Evolutionary conservation across 1,140 invertebrate genomes (phyloP), one percentile per base, ranked within the genome.

Genomic region (Rhyacophila brunnea): DNA sequence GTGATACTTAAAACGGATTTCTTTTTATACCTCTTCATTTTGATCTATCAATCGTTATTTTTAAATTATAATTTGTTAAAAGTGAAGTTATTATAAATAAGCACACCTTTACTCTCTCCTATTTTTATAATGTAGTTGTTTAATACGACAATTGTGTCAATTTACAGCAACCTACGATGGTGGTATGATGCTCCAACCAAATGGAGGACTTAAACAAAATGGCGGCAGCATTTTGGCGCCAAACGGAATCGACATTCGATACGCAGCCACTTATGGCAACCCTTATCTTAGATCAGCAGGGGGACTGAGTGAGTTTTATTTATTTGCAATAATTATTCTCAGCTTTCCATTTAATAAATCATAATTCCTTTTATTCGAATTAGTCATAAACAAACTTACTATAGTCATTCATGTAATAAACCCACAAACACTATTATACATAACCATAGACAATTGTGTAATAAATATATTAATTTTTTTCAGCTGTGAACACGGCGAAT

Each of bases 231-330:
- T 64, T 28, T 50, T 64, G 17, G 34, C 53, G 7, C 57, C 58
- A 28, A 58, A 53, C 17, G 87, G 79, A 43, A 89, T 92, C 47
- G 92, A 95, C 69, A 90, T 92, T 7, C 80, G 90, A 55, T 95
- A 91, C 69, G 91, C 89, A 15, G 92, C 92, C 17, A 88, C 89
- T 4, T 95, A 94, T 69, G 92, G 91, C 46, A 93, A 93, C 77
- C 91, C 91, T 0, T 93, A 93, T 72, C 78, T 94, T 57, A 81
- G 91, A 70, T 84, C 79, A 42, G 75, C 80, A 54, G 78, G 68
- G 49, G 75, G 68, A 19, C 42, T 83, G 64, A 77, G 75, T 75
- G 63, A 57, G 54, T 57, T 46, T 61, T 59, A 67, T 66, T 43
- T 53, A 23, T 46, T 20, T 28, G 23, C 9, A 28, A 5, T 54